A percentile compares a stretch with the other conserved stretches of the same genome.
These are phyloP conservation scores for Sphaeramia orbicularis DNA, from an alignment of 2,797 vertebrate genomes.

Conservation along the genomic window DNA sequence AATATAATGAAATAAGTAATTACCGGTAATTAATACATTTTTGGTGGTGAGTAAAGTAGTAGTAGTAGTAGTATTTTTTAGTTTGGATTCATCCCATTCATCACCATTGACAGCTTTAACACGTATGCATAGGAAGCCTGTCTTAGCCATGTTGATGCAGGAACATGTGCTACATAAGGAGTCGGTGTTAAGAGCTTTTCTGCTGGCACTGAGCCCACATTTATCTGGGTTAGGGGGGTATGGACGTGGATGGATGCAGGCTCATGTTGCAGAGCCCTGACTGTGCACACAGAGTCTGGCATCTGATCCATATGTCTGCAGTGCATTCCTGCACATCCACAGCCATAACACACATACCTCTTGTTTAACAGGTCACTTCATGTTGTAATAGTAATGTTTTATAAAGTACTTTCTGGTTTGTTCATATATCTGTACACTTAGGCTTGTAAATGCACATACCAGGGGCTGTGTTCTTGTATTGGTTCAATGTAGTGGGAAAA, in stretches of 20 bases:
- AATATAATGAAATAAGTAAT: too few relatives aligned
- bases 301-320: conserved; percentile 16
- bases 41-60: too few relatives aligned
- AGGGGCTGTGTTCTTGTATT: too few relatives aligned
- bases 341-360: not conserved
- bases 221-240: conserved; percentile 24
- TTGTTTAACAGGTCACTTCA: not conserved
- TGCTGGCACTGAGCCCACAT: conserved; percentile 15
- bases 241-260: conserved; percentile 16
- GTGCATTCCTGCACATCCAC: conserved; percentile 11
- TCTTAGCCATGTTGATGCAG: conserved; percentile 14
- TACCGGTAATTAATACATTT: too few relatives aligned
- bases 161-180: conserved; percentile 39
- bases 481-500: too few relatives aligned
- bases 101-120: not conserved
- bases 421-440: too few relatives aligned
- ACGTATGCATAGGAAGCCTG: not conserved
- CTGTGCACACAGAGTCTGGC: conserved; percentile 20
- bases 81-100: not conserved
- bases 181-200: conserved; percentile 12
- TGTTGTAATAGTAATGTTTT: not conserved
- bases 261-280: conserved; percentile 33
- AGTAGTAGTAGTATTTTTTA: too few relatives aligned
- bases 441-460: too few relatives aligned
- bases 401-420: too few relatives aligned